phyloP scores from a whole-genome alignment of 2,797 vertebrate genomes.

The Pseudocheirus occidentalis region DNA sequence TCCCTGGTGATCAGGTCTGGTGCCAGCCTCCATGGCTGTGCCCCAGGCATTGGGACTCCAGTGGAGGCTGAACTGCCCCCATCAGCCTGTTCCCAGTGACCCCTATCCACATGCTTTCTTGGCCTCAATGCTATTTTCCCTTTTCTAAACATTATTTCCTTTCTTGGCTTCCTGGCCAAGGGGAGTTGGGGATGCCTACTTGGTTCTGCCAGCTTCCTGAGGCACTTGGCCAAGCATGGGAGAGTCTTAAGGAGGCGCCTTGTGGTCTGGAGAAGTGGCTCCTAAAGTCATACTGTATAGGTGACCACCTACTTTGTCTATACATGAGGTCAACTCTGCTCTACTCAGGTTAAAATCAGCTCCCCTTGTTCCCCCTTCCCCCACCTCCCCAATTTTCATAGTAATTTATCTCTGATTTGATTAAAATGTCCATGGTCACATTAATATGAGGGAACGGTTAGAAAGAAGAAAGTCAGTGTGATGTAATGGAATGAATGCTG shows the following conservation, averaged over 20 bases:
- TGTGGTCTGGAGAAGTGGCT: neutral
- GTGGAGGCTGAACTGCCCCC: neutral
- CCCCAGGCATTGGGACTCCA: neutral
- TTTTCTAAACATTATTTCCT: slow-evolving; percentile 69
- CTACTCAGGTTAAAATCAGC: neutral
- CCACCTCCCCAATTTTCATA: neutral
- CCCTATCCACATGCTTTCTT: slow-evolving; percentile 33
- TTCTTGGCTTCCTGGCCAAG: slow-evolving; percentile 40
- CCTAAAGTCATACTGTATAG: neutral
- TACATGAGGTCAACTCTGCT: neutral
- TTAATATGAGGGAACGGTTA: neutral
- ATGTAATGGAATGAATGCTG: neutral
- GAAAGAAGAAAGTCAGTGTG: neutral
- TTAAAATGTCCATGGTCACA: neutral
- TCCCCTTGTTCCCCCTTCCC: neutral
- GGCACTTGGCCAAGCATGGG: neutral
- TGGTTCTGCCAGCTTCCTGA: slow-evolving; percentile 41
- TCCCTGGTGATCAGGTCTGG: neutral
- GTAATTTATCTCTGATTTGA: neutral
- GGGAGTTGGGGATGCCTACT: neutral
- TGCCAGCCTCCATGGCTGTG: neutral
- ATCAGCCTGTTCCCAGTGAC: neutral
- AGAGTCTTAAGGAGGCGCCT: neutral
- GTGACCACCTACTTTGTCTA: neutral
- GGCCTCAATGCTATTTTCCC: slow-evolving; percentile 13